Evolutionary conservation across 2,113 vertebrate genomes (phyloP).

Genomic region (Xiphorhynchus elegans): DNA sequence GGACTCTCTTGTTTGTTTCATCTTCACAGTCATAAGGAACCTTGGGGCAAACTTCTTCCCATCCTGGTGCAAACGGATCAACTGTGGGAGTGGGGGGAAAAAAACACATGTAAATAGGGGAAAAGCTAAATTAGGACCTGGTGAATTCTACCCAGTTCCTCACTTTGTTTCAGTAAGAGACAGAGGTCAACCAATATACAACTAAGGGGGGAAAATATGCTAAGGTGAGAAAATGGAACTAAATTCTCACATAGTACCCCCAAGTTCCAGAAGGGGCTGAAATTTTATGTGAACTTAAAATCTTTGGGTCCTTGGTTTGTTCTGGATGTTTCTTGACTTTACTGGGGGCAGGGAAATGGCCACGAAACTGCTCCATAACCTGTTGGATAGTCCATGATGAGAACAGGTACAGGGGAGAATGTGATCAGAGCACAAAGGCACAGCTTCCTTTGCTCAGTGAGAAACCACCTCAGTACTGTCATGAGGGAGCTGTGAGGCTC

Average conservation of each 20-base stretch:
- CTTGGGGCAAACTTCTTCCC: conserved; percentile 58
- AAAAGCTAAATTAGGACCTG: fast-evolving
- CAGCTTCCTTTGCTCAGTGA: not conserved
- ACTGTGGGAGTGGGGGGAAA: conserved; percentile 27
- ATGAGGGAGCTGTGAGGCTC: not conserved
- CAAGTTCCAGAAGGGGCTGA: not conserved
- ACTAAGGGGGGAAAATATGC: fast-evolving
- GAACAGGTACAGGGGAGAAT: not conserved
- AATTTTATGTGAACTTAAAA: not conserved
- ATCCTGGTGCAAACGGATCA: conserved; percentile 67
- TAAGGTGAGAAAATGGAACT: not conserved
- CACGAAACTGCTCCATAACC: not conserved
- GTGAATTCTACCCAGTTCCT: not conserved
- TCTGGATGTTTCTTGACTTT: not conserved
- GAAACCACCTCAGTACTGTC: not conserved
- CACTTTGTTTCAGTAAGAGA: not conserved
- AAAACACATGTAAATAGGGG: not conserved
- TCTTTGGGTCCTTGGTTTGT: not conserved
- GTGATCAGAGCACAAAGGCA: not conserved
- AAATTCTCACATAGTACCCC: not conserved
- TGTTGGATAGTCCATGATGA: not conserved
- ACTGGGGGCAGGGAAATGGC: not conserved
- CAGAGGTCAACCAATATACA: not conserved
- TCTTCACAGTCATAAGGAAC: conserved; percentile 56
- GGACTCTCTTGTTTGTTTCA: conserved; percentile 46